These are phyloP conservation scores for Acanthis flammea DNA, from an alignment of 2,797 vertebrate species.

Conservation along the genomic window DNA sequence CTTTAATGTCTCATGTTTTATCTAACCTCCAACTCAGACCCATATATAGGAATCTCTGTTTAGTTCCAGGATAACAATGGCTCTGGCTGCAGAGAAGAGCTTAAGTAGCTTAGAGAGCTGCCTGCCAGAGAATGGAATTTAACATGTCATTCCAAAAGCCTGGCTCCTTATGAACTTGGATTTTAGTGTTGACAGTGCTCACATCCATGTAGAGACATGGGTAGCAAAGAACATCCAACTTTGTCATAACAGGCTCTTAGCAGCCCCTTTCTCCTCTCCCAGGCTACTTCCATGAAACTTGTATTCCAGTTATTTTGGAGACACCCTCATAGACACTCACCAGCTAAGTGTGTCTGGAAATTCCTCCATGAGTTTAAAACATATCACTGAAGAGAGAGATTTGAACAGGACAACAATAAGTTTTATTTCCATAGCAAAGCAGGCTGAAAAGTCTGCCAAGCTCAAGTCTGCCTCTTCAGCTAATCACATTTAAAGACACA, in stretches of 20 bases:
- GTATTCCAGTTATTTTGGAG: background rate
- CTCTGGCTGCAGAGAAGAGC: background rate
- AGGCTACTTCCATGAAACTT: background rate
- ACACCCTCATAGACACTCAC: rapidly evolving
- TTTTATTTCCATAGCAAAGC: background rate
- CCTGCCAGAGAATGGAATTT: background rate
- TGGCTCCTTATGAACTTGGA: background rate
- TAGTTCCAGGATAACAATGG: background rate
- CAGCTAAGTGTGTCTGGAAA: background rate
- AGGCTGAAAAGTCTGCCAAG: background rate
- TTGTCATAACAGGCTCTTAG: background rate
- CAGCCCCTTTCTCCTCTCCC: background rate
- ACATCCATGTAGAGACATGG: background rate
- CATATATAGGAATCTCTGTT: background rate
- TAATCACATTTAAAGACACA: background rate
- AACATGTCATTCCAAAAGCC: background rate
- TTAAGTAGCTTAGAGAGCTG: background rate
- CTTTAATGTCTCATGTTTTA: background rate
- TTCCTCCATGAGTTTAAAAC: background rate
- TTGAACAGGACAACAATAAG: background rate
- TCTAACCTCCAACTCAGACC: background rate
- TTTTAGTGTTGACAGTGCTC: background rate
- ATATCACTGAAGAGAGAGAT: background rate
- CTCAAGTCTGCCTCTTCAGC: background rate
- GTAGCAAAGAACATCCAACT: background rate